These are phyloP conservation scores for Eurystomus glaucurus DNA, from an alignment of 2,797 vertebrate genomes.

Conservation along the genomic window DNA sequence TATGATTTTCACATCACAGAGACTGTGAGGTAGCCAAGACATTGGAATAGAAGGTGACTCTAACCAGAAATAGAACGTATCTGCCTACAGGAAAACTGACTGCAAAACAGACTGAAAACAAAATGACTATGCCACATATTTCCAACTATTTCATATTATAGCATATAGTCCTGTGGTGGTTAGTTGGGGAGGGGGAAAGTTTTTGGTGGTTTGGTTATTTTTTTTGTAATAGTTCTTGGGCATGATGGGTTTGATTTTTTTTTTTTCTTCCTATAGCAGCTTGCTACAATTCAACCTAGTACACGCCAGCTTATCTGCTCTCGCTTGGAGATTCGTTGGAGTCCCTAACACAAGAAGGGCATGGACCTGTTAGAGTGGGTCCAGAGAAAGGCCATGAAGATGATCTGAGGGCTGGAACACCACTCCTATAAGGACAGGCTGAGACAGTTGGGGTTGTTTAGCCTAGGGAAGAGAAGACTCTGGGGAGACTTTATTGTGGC, in stretches of 20 bases:
- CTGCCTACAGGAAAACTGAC: neutral
- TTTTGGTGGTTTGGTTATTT: neutral
- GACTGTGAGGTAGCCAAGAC: neutral
- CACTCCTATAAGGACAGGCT: too few species aligned
- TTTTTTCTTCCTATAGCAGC: neutral
- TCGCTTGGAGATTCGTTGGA: too few species aligned
- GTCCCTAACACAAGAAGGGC: too few species aligned
- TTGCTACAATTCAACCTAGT: slow-evolving; percentile 48
- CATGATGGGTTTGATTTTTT: neutral
- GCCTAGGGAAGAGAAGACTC: too few species aligned
- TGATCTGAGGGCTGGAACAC: too few species aligned
- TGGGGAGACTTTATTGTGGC: too few species aligned
- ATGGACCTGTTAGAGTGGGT: too few species aligned
- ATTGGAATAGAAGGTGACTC: neutral
- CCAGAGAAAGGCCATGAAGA: too few species aligned
- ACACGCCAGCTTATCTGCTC: slow-evolving; percentile 8
- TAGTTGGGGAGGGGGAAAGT: rapidly evolving
- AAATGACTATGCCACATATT: neutral
- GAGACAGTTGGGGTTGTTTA: too few species aligned
- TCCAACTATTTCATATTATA: slow-evolving; percentile 1
- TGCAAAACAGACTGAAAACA: neutral
- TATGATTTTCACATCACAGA: neutral
- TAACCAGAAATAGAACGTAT: neutral
- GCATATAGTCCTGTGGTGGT: neutral
- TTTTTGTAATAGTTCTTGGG: neutral